phyloP scores from a whole-genome alignment of 2,113 vertebrate genomes.

The Ptyas mucosa region DNA sequence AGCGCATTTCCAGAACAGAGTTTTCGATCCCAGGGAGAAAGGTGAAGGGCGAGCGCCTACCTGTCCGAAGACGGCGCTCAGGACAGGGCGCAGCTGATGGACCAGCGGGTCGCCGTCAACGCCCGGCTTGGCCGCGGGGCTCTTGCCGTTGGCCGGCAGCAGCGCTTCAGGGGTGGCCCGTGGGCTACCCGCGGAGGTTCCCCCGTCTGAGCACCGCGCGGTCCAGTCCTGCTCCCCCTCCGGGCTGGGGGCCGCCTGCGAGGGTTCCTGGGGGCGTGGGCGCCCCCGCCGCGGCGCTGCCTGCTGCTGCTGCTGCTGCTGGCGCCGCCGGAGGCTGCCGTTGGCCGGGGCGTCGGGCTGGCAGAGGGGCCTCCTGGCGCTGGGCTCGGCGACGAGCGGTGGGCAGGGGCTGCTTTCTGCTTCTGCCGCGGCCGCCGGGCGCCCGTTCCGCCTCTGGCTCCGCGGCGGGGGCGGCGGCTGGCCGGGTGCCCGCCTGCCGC shows the following conservation, averaged over 20 bases:
- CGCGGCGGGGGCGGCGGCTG: conserved; percentile 42
- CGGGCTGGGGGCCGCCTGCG: conserved; percentile 24
- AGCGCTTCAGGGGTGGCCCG: conserved; percentile 57
- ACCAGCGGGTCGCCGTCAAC: conserved; percentile 76
- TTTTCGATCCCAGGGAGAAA: not conserved
- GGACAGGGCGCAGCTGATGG: conserved; percentile 82
- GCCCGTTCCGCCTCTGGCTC: conserved; percentile 50
- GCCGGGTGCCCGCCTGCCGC: conserved; percentile 39
- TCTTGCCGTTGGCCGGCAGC: conserved; percentile 54
- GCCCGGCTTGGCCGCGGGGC: conserved; percentile 61
- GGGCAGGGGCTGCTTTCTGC: conserved; percentile 38
- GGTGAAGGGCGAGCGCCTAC: conserved; percentile 70
- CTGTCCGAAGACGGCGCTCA: conserved; percentile 94
- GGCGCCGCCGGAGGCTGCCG: conserved; percentile 52
- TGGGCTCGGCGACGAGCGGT: conserved; percentile 67
- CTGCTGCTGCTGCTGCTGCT: conserved; percentile 17
- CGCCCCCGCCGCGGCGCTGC: conserved; percentile 38
- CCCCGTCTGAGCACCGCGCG: conserved; percentile 57
- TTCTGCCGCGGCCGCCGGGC: conserved; percentile 52
- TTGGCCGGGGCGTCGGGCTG: conserved; percentile 75
- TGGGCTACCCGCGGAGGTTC: conserved; percentile 56
- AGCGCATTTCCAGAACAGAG: not conserved
- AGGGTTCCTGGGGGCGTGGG: not conserved
- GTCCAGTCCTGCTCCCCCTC: conserved; percentile 51
- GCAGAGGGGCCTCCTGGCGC: conserved; percentile 87